Evolutionary conservation across 1,140 invertebrate species (phyloP), one percentile per base, ranked within the genome.

Genomic region (Zeugodacus cucurbitae): DNA sequence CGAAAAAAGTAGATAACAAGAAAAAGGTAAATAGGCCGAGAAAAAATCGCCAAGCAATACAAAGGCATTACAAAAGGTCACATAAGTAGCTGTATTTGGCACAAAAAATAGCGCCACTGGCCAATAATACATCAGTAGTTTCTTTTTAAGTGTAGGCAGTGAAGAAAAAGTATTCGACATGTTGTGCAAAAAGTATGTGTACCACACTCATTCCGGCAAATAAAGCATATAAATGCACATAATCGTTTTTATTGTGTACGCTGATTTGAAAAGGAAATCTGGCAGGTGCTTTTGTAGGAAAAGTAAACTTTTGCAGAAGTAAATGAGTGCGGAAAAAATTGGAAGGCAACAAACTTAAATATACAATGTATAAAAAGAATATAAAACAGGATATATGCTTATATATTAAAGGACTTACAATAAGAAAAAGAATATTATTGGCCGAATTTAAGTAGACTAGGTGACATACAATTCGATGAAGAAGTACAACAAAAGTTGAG

Each of bases 231-330:
- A 70, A 70, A 70, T 37, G 10, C n/a, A 26, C n/a, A 34, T 67
- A 67, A 67, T 37, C 67, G 67, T 37, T 74, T 74, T 74, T 74
- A n/a, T 41, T 41, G 67, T 37, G 22, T 22, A 22, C 67, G 32
- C 34, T 74, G 67, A 74, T 74, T 74, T 74, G 67, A 74, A 74
- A 74, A 41, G 67, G 67, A 74, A 74, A 37, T 74, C 14, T 37
- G 17, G 37, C 67, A 41, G 67, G 67, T 74, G 67, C 34, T 74
- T 32, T 20, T 3, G 67, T 74, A 37, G 34, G 34, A n/a, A 41
- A 41, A 14, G 17, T 10, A 34, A 67, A 67, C 29, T 11, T 67
- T 34, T 34, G 1, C 0, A 32, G 29, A 32, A 34, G 11, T 67
- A 17, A 4, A 34, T 26, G 29, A 34, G 11, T 32, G 14, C 10